Evolutionary conservation across 1,140 invertebrate genomes (phyloP), one percentile per base, ranked within the genome.

Genomic region (Apis laboriosa): DNA sequence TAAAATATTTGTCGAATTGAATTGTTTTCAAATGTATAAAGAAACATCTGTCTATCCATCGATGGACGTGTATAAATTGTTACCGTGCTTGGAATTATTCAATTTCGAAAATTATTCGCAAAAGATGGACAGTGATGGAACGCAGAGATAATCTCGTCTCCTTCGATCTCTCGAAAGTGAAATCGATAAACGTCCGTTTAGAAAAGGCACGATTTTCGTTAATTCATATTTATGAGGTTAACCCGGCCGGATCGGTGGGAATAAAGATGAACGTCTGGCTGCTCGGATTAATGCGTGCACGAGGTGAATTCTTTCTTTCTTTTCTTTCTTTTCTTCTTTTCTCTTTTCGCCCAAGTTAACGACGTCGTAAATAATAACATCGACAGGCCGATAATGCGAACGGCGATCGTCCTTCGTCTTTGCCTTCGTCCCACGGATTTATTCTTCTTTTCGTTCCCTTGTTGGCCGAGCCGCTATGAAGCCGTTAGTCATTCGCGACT

Each of bases 321-420:
- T 7, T 43, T 3, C 5, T 43, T 4, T 43, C 5, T 43, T 43
- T 43, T 43, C 5, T 43, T 43, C 34, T 0, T 43, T 43, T 43
- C 34, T 49, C 82, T 80, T 84, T 83, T 60, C 75, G 72, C 71
- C 53, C 51, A 71, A 61, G 72, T 84, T 90, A 90, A 90, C 88
- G 84, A 89, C 86, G 84, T 89, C 88, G 71, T 89, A 89, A 89
- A 90, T 88, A 89, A 88, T 87, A 89, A 80, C 71, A 89, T 89
- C 77, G 86, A 89, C 88, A 68, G 74, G 60, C n/a, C 61, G 77
- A 90, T 90, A 90, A 90, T 86, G 58, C 81, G 80, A 88, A 84
- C 83, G 55, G 63, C 83, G 84, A 89, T 88, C 89, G 86, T 82
- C 73, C 67, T 72, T 58, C 70, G 73, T 60, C 58, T 67, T 77